These are phyloP conservation scores for Acleris cristana DNA, from an alignment of 2,888 invertebrate genomes.

Conservation along the genomic window DNA sequence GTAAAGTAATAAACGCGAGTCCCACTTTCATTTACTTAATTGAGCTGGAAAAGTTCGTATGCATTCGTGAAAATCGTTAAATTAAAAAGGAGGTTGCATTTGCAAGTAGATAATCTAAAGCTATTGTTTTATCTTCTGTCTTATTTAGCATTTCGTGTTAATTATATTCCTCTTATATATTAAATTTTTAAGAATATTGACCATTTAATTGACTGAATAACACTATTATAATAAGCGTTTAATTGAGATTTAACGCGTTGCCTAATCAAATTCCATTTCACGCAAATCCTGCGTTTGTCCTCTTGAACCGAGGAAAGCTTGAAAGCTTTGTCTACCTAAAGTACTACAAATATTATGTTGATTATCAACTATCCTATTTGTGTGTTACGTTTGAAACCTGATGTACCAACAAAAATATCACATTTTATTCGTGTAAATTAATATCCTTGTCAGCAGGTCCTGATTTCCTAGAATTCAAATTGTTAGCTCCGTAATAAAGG, in stretches of 20 bases:
- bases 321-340: background rate
- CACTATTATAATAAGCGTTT: conserved; percentile 6
- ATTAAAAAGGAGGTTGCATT: background rate
- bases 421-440: conserved; percentile 45
- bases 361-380: no score
- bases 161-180: no score
- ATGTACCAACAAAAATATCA: no score
- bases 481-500: conserved; percentile 42
- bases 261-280: conserved; percentile 38
- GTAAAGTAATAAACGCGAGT: conserved; percentile 9
- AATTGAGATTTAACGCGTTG: conserved; percentile 35
- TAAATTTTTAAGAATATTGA: no score
- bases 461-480: conserved; percentile 42
- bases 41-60: conserved; percentile 1
- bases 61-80: background rate
- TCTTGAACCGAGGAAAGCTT: background rate
- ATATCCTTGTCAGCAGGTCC: conserved; percentile 47
- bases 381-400: no score
- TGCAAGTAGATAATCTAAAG: background rate
- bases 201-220: background rate
- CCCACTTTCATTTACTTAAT: conserved; percentile 11
- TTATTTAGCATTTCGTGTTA: no score
- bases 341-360: no score
- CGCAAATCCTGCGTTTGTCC: conserved; percentile 17
- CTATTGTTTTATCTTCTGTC: no score